A percentile compares a stretch with the other conserved stretches of the same genome.
Conservation (phyloP, 2,113 vertebrate genomes). For the Catharus bicknelli region DNA sequence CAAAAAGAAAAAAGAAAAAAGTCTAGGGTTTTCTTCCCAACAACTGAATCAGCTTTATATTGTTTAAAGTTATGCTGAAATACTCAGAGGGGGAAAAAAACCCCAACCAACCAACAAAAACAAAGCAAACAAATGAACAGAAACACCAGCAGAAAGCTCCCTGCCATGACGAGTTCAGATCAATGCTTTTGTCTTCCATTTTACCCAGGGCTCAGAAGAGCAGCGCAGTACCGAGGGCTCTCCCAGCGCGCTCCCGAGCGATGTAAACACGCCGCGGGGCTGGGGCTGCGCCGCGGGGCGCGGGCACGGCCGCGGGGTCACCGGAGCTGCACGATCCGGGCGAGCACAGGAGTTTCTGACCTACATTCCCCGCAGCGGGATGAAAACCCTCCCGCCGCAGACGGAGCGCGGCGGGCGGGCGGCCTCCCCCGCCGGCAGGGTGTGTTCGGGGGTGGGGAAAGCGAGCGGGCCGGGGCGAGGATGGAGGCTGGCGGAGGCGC, state of each 20-base stretch:
- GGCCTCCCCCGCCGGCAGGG: constrained; percentile 7
- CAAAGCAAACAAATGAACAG: background rate
- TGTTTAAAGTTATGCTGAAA: background rate
- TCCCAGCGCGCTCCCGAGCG: background rate
- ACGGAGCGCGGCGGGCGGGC: background rate
- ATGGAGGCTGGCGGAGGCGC: too few relatives aligned
- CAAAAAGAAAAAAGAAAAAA: background rate
- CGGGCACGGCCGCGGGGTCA: background rate
- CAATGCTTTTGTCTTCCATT: constrained; percentile 53
- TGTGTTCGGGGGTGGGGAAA: constrained; percentile 46
- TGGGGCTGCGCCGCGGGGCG: background rate
- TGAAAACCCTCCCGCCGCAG: background rate
- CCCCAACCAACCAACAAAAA: background rate
- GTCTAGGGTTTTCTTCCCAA: background rate
- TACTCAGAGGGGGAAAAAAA: rapidly evolving
- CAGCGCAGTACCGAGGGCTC: background rate
- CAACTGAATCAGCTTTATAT: background rate
- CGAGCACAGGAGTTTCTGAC: background rate
- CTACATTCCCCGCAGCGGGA: constrained; percentile 27
- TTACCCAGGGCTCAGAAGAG: background rate
- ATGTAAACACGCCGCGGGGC: constrained; percentile 19
- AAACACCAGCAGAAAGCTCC: background rate
- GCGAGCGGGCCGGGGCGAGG: background rate
- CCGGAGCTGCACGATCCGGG: background rate
- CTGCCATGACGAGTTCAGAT: background rate